phyloP scores from a whole-genome alignment of 1,140 invertebrate species.

The Zaprionus ornatus region DNA sequence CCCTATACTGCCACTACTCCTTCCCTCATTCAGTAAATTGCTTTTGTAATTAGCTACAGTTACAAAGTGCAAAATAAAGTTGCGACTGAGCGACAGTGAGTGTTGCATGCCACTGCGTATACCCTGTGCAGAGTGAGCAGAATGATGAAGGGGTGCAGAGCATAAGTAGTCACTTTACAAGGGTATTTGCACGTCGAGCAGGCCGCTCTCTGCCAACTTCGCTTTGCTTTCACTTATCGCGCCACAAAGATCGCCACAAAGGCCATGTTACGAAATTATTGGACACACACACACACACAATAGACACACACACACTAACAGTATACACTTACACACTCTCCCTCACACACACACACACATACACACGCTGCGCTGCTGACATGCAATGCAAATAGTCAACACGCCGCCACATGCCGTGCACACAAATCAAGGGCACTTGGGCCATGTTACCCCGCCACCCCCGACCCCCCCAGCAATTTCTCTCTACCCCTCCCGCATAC shows the following conservation, averaged over 20 bases:
- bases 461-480: background rate
- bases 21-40: background rate
- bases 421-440: slow-evolving; percentile 81
- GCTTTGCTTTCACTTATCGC: slow-evolving; percentile 60
- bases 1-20: background rate
- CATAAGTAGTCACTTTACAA: background rate
- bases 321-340: no score
- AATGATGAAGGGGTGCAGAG: no score
- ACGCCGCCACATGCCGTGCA: slow-evolving; percentile 80
- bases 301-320: slow-evolving; percentile 20
- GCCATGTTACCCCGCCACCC: slow-evolving; percentile 43
- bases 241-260: slow-evolving; percentile 75
- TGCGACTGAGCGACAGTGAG: slow-evolving; percentile 44
- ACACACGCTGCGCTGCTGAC: slow-evolving; percentile 36
- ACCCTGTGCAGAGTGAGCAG: slow-evolving; percentile 10
- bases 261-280: slow-evolving; percentile 83
- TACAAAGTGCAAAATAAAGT: slow-evolving; percentile 54
- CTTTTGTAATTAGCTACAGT: slow-evolving; percentile 36
- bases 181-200: slow-evolving; percentile 11
- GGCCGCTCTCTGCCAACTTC: background rate
- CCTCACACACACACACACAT: slow-evolving; percentile 10
- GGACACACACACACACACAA: slow-evolving; percentile 47
- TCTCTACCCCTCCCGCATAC: background rate
- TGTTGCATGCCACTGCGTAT: background rate
- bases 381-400: slow-evolving; percentile 81